Evolutionary conservation across 2,113 vertebrate genomes (phyloP).

Genomic region (Struthio camelus): DNA sequence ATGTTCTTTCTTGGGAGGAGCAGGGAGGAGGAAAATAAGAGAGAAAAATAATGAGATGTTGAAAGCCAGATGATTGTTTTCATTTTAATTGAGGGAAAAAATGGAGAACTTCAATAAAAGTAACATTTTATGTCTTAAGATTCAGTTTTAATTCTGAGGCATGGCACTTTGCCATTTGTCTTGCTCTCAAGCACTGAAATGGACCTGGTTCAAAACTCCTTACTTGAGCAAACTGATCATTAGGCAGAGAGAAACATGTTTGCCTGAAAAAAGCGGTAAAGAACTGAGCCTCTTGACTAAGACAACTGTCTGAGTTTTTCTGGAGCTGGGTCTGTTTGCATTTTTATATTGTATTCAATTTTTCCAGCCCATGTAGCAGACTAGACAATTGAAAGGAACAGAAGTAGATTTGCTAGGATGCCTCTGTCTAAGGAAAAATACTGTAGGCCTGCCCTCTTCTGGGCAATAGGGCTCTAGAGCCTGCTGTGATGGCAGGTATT

Average conservation of each 20-base stretch:
- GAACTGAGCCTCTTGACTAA: background rate
- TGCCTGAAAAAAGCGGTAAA: background rate
- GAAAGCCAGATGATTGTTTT: background rate
- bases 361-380: background rate
- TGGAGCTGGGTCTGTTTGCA: background rate
- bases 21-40: background rate
- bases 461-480: constrained; percentile 61
- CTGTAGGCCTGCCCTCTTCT: constrained; percentile 89
- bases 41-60: background rate
- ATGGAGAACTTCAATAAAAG: background rate
- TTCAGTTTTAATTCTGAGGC: fast-evolving
- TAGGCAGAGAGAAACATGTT: background rate
- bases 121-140: background rate
- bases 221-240: background rate
- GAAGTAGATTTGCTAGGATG: background rate
- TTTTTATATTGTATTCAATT: background rate
- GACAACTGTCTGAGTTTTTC: background rate
- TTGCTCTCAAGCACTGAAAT: background rate
- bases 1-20: background rate
- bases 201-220: background rate
- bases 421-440: constrained; percentile 51
- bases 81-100: background rate
- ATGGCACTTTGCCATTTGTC: background rate
- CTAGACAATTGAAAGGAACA: background rate
- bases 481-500: background rate